Conservation (phyloP, 1,140 invertebrate genomes). For the Monochamus saltuarius region DNA sequence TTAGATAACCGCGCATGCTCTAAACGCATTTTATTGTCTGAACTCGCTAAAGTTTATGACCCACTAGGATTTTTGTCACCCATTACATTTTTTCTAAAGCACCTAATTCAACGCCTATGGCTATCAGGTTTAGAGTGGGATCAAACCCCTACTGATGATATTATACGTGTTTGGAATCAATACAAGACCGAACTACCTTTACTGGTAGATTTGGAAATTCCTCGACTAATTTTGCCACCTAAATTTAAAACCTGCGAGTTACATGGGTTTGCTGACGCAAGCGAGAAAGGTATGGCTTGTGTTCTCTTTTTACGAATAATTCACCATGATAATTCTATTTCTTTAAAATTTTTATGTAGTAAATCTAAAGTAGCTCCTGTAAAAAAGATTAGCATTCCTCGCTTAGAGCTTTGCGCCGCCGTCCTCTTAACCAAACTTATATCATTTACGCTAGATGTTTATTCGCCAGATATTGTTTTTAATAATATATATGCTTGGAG, state of each 20-base stretch:
- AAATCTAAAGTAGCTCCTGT: too few species aligned
- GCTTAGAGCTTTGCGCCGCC: slow-evolving; percentile 21
- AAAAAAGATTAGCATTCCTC: too few species aligned
- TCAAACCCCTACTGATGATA: slow-evolving; percentile 3
- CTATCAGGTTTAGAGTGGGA: slow-evolving; percentile 15
- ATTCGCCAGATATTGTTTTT: too few species aligned
- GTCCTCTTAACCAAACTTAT: slow-evolving; percentile 8
- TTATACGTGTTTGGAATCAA: neutral
- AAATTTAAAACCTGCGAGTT: neutral
- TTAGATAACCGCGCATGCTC: neutral
- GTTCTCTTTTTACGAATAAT: too few species aligned
- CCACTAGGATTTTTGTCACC: slow-evolving; percentile 13
- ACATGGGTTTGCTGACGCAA: slow-evolving; percentile 22
- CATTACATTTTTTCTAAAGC: slow-evolving; percentile 14
- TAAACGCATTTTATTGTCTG: slow-evolving; percentile 8
- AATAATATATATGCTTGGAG: too few species aligned
- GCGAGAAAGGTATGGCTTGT: slow-evolving; percentile 4
- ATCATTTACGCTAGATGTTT: too few species aligned
- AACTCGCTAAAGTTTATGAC: slow-evolving; percentile 12
- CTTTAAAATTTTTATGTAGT: too few species aligned
- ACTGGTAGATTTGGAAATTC: slow-evolving; percentile 6
- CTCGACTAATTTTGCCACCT: neutral
- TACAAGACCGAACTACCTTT: neutral
- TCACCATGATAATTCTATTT: too few species aligned
- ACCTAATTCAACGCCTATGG: slow-evolving; percentile 13